Base-by-base conservation (phyloP, 2,888 invertebrate species). In the Ophion ellenae region DNA sequence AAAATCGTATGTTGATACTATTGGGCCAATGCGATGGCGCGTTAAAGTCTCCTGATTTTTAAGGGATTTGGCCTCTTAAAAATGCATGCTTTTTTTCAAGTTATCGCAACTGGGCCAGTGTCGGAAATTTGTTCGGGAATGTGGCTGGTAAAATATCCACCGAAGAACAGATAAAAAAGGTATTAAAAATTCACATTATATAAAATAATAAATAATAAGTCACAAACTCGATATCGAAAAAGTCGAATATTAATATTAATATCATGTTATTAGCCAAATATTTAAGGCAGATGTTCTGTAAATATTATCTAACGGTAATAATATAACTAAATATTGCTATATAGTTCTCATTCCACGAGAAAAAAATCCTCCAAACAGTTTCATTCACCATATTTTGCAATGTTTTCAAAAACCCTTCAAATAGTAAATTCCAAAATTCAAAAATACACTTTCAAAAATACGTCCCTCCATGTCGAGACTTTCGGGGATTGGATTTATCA, bases 41-140 rank as follows among this genome's bases (percentile, higher is more conserved):
- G 14, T 17, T 53, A 14, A 11, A 53, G 11, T 53, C 4, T 53
- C 53, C 17, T 53, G 17, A 17, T 53, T 14, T 53, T 2, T 53
- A 53, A 17, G 1, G 14, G 3, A 53, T 17, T 53, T 53, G n/a
- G 14, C 24, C 14, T 24, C 67, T 3, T 24, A 81, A 85, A n/a
- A 14, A 59, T 47, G 5, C 10, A 57, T 20, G 20, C 67, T 64
- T 70, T 59, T 32, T 67, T 79, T 82, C 32, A 73, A 92, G 93
- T 75, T 90, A 89, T 32, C 85, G 84, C 3, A 87, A 84, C n/a
- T 92, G 92, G 93, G 14, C 85, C 2, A 79, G 83, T 0, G 89
- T 93, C 0, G 87, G 70, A 14, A n/a, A 61, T n/a, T 74, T 91
- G 20, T 90, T 92, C 40, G 78, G 82, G 0, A 83, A 74, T 7